Evolutionary conservation across 2,888 invertebrate genomes (phyloP), one percentile per base, ranked within the genome.

Genomic region (Anthrax anthrax): DNA sequence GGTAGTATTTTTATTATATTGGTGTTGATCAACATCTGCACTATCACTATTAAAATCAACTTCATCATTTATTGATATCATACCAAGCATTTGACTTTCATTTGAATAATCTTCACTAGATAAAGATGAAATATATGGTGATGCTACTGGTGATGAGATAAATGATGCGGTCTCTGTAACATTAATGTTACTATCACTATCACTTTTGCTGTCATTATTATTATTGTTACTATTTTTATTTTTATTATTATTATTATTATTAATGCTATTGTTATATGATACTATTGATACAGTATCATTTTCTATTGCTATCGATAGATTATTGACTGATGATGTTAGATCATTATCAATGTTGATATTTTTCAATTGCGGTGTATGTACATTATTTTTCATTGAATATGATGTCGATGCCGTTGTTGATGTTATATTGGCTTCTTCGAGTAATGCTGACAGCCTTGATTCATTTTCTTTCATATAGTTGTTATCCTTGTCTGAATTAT

Each of bases 161-260:
- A 12, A 32, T 12, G 29, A 32, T 32, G 13, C 3, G 8, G 29
- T 45, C 5, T 23, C 23, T 6, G 23, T 23, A 23, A 23, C 23
- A 23, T 23, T 23, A 6, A 23, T 40, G 9, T 10, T 19, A 36
- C 40, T 23, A 39, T 44, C 39, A 34, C 44, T 44, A 41, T 41
- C 17, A 23, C 8, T 23, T 4, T 23, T 23, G 8, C 8, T 23
- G 8, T 43, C n/a, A 41, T 41, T 19, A 23, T 23, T 23, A 8
- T 23, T 23, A 23, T 23, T 23, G 8, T 43, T 19, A 43, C 39
- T 40, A 12, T 13, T 19, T 23, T 45, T 34, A 39, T 44, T 44
- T 17, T 44, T 44, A 41, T 45, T 36, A 36, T 40, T 34, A 36
- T 40, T 34, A 32, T 44, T 44, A 34, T 47, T 44, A 38, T 37